Conservation (phyloP, 2,797 vertebrate species). For the Glyptemys insculpta region DNA sequence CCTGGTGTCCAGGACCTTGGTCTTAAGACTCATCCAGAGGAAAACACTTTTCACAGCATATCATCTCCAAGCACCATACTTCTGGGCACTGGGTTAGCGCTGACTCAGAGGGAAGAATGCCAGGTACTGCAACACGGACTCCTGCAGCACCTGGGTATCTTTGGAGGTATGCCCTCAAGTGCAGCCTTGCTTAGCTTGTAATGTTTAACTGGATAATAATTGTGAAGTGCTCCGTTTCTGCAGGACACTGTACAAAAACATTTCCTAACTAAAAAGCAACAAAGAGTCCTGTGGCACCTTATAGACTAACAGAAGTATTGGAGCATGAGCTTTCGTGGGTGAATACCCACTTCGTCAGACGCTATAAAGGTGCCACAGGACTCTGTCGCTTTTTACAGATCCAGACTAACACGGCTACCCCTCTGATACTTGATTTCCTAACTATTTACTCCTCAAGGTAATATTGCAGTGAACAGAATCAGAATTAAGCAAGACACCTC, state of each 20-base stretch:
- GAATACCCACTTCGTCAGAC: too few species aligned
- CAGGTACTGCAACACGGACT: neutral
- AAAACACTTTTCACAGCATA: neutral
- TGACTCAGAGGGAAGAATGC: neutral
- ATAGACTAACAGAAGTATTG: too few species aligned
- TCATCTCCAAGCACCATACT: neutral
- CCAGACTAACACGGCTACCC: too few species aligned
- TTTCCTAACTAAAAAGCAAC: neutral
- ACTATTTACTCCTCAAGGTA: neutral
- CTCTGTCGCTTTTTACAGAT: too few species aligned
- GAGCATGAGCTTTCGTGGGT: too few species aligned
- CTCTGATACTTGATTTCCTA: too few species aligned
- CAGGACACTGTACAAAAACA: neutral
- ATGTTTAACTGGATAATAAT: neutral
- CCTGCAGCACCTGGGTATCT: neutral
- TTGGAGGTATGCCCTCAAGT: neutral
- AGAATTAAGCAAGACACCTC: neutral
- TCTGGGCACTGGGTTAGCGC: neutral
- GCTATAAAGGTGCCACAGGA: too few species aligned
- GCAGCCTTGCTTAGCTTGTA: neutral
- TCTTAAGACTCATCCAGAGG: neutral
- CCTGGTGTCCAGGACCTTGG: accelerated
- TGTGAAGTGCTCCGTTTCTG: neutral
- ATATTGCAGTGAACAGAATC: neutral
- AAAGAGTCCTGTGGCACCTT: too few species aligned